Base-by-base conservation (phyloP, 2,113 vertebrate genomes). In the Pelmatolapia mariae region DNA sequence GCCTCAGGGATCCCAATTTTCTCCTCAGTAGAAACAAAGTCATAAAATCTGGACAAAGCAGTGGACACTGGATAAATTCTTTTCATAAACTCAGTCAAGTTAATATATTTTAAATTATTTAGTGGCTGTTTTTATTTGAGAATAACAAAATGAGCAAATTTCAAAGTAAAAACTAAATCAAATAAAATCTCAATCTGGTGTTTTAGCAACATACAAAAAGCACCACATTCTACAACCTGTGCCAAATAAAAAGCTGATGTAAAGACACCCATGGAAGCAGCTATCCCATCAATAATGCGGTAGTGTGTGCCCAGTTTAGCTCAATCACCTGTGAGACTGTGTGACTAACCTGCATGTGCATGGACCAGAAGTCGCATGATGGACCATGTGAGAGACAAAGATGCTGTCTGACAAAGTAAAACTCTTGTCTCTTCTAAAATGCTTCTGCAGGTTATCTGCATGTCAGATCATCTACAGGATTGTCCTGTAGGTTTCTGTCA, bases 371-470 rank as follows among this genome's bases (percentile, higher is more conserved):
- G 59, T 89, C 59, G 3, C 87, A 54, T 29, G 66, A 40, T 54
- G 10, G 3, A 47, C 16, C 88, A 88, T 78, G 89, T 92, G 92
- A 93, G 82, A 52, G 18, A 80, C 52, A 59, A 26, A 88, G 73
- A 73, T 86, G 11, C 16, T 73, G 19, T 33, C 6, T 88, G 85
- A 86, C 56, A 82, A 80, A 76, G 73, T n/a, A 78, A 78, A 78
- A 31, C 26, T 78, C 0, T 78, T 78, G 73, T 78, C 7, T 59
- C 43, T 33, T 80, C n/a, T 40, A 10, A 31, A 26, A 36, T 31
- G 52, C 19, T 15, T 36, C 18, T 38, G 15, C 24, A 40, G 10
- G 24, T 90, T 95, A 95, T 95, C 93, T 33, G 22, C 3, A n/a
- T 19, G 57, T 82, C 24, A 33, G 16, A 92, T 92, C 76, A 33